These are phyloP conservation scores for Adela reaumurella DNA, from an alignment of 2,888 invertebrate genomes.

Conservation along the genomic window DNA sequence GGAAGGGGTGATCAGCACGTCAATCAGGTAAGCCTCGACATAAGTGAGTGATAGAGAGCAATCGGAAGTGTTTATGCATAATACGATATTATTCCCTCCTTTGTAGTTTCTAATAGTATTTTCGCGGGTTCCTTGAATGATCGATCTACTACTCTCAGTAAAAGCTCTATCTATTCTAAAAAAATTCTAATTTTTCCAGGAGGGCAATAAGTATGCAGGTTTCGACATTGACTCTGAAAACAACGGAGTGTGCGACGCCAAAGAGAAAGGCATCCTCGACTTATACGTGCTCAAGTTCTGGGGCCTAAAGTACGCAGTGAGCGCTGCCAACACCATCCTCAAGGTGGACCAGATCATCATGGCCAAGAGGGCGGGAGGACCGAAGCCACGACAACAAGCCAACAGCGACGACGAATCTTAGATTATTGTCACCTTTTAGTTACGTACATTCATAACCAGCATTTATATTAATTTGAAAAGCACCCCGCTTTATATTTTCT, in stretches of 20 bases:
- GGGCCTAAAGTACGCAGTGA: slow-evolving; percentile 93
- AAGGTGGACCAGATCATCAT: slow-evolving; percentile 97
- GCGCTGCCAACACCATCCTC: slow-evolving; percentile 88
- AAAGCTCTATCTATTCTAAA: too few species aligned
- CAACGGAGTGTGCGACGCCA: slow-evolving; percentile 68
- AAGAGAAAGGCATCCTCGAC: slow-evolving; percentile 77
- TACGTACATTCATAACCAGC: neutral
- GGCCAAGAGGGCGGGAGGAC: slow-evolving; percentile 96
- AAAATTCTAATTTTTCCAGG: slow-evolving; percentile 50
- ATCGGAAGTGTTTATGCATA: too few species aligned
- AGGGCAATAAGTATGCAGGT: slow-evolving; percentile 77
- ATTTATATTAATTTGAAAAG: neutral
- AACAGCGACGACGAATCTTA: slow-evolving; percentile 74
- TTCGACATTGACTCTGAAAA: slow-evolving; percentile 83
- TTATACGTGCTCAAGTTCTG: slow-evolving; percentile 83
- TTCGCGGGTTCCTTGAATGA: too few species aligned
- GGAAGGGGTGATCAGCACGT: too few species aligned
- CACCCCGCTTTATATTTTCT: too few species aligned
- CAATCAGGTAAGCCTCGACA: too few species aligned
- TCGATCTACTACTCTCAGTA: too few species aligned
- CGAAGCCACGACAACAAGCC: slow-evolving; percentile 70
- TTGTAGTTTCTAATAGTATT: too few species aligned
- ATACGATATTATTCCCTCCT: too few species aligned
- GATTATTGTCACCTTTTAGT: slow-evolving; percentile 9
- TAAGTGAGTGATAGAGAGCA: too few species aligned